phyloP scores from a whole-genome alignment of 2,888 invertebrate genomes.

The Agelastica alni region DNA sequence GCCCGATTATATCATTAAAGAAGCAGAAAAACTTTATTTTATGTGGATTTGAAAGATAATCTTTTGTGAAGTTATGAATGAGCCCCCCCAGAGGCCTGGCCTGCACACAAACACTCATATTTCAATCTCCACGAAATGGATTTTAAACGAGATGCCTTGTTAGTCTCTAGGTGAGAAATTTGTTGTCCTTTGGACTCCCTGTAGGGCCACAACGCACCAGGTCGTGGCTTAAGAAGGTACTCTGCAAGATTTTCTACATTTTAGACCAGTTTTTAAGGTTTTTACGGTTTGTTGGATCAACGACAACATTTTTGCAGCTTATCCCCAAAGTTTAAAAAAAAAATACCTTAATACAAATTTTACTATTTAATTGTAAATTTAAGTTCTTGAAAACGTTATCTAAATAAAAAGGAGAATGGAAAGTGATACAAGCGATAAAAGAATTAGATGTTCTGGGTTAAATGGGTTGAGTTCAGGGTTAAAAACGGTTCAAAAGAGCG shows the following conservation, averaged over 20 bases:
- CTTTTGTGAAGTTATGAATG: conserved; percentile 47
- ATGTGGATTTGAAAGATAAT: conserved; percentile 31
- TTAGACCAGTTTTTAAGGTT: conserved; percentile 4
- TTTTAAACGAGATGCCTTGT: conserved; percentile 56
- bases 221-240: conserved; percentile 46
- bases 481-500: too few relatives aligned
- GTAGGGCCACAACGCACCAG: conserved; percentile 47
- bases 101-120: conserved; percentile 53
- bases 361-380: too few relatives aligned
- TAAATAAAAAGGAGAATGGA: too few relatives aligned
- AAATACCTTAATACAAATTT: too few relatives aligned
- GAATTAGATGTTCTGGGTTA: too few relatives aligned
- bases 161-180: conserved; percentile 58
- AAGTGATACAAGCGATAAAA: too few relatives aligned
- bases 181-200: conserved; percentile 55
- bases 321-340: too few relatives aligned
- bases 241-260: conserved; percentile 19
- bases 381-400: too few relatives aligned
- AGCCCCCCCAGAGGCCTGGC: conserved; percentile 50
- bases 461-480: too few relatives aligned
- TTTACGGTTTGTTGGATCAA: background rate
- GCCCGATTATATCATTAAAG: background rate
- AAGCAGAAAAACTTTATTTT: conserved; percentile 28
- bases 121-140: conserved; percentile 55
- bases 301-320: background rate